phyloP scores from a whole-genome alignment of 1,140 invertebrate genomes.

The Tetraneura akinire region DNA sequence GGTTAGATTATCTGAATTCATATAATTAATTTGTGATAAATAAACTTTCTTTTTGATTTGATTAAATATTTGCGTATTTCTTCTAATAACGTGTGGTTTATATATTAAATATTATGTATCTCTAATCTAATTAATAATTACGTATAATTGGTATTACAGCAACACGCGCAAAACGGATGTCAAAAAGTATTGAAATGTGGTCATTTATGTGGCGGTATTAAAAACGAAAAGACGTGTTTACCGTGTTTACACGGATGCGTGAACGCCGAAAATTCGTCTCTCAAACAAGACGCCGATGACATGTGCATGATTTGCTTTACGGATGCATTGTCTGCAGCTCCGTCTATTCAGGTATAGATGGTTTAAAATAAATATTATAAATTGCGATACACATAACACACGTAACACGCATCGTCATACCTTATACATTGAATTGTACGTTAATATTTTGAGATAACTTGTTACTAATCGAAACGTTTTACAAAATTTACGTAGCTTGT shows the following conservation, averaged over 20 bases:
- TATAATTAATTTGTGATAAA: no score
- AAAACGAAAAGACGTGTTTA: constrained; percentile 71
- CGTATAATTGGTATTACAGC: constrained; percentile 62
- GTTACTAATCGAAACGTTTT: no score
- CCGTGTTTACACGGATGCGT: constrained; percentile 73
- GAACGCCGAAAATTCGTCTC: constrained; percentile 57
- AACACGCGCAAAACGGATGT: constrained; percentile 83
- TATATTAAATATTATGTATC: no score
- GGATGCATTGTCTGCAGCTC: constrained; percentile 90
- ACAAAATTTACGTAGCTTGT: no score
- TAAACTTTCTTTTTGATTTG: no score
- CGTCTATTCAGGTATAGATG: constrained; percentile 79
- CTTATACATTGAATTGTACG: no score
- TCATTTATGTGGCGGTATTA: constrained; percentile 87
- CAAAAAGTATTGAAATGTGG: constrained; percentile 81
- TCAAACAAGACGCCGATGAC: constrained; percentile 94
- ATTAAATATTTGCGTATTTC: no score
- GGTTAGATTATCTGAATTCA: constrained; percentile 58
- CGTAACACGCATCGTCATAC: no score
- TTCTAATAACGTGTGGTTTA: no score
- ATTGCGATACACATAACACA: no score
- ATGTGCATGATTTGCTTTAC: constrained; percentile 99
- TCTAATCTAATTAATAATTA: background rate
- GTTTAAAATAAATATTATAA: no score
- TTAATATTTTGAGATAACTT: no score